Evolutionary conservation across 1,140 invertebrate species (phyloP).

Genomic region (Bactericera cockerelli): DNA sequence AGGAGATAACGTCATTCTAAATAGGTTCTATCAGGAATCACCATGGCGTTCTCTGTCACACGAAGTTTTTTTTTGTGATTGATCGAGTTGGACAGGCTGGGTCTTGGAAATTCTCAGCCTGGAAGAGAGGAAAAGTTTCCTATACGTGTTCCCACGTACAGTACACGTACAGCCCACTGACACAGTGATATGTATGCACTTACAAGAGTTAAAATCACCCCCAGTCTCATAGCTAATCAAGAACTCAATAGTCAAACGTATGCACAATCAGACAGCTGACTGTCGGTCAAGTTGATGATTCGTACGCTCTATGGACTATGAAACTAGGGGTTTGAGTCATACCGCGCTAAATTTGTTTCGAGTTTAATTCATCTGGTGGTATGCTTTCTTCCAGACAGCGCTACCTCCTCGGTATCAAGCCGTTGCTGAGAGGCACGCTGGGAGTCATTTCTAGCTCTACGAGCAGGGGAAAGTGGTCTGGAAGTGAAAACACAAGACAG

Average conservation of each 20-base stretch:
- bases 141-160: not conserved
- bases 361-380: not conserved
- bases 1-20: no score
- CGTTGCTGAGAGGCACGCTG: conserved; percentile 32
- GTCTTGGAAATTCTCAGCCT: no score
- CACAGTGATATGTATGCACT: not conserved
- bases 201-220: not conserved
- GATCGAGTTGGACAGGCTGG: no score
- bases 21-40: no score
- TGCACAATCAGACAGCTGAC: no score
- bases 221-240: not conserved
- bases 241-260: no score
- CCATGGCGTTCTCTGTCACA: no score
- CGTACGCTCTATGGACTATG: no score
- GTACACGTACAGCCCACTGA: not conserved
- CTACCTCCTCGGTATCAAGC: conserved; percentile 32
- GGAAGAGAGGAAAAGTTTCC: no score
- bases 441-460: conserved; percentile 82
- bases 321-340: no score
- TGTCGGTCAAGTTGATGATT: no score
- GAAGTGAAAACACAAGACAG: conserved; percentile 24
- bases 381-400: not conserved
- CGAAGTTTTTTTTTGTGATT: no score
- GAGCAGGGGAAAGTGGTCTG: conserved; percentile 90
- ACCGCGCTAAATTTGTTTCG: not conserved